A percentile compares a stretch with the other conserved stretches of the same genome.
These are phyloP conservation scores for Mamestra configurata DNA, from an alignment of 1,140 invertebrate genomes.

Conservation along the genomic window DNA sequence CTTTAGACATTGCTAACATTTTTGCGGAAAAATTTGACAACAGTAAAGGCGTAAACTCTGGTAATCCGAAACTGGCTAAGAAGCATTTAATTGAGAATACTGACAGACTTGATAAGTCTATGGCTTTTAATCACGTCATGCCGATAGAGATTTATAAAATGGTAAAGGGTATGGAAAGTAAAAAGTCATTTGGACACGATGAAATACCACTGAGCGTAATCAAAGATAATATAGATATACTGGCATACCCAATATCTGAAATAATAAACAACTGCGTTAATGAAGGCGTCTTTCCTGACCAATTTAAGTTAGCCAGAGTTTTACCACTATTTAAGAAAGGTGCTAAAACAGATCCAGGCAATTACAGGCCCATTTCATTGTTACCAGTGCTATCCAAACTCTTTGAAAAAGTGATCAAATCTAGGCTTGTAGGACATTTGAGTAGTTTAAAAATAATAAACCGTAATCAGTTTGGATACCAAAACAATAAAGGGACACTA, in stretches of 20 bases:
- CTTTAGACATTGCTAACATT: not conserved
- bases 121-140: not conserved
- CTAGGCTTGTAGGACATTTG: not conserved
- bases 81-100: not conserved
- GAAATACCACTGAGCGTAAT: not conserved
- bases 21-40: constrained; percentile 3
- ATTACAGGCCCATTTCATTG: constrained; percentile 13
- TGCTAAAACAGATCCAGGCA: not conserved
- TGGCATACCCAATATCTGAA: not conserved
- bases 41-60: not conserved
- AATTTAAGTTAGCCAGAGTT: not conserved
- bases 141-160: not conserved
- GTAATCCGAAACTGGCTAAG: not conserved
- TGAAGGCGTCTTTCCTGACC: not conserved
- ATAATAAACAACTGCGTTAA: not conserved
- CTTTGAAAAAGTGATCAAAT: not conserved
- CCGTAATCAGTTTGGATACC: not conserved
- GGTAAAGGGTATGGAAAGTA: not conserved
- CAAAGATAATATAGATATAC: constrained; percentile 7
- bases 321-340: not conserved
- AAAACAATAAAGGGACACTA: not conserved
- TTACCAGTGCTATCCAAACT: not conserved
- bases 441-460: not conserved
- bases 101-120: not conserved
- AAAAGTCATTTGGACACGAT: not conserved